These are phyloP conservation scores for Anguilla megastoma DNA, from an alignment of 2,797 vertebrate genomes.

Conservation along the genomic window DNA sequence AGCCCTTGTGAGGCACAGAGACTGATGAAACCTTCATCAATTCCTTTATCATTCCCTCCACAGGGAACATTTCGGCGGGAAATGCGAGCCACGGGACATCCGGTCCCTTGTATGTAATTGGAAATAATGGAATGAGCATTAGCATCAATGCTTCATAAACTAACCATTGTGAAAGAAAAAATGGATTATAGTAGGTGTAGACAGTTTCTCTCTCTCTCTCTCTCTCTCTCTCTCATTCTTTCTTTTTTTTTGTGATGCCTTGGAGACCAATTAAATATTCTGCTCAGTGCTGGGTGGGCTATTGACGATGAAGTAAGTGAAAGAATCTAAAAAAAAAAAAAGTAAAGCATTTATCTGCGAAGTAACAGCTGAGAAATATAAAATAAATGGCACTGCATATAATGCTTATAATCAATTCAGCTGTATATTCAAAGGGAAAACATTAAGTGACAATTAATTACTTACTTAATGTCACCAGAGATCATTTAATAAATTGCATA, in stretches of 20 bases:
- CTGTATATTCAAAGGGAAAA: background rate
- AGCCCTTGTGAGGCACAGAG: background rate
- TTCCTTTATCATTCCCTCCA: slow-evolving; percentile 20
- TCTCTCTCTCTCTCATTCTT: too few relatives aligned
- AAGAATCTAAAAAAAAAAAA: background rate
- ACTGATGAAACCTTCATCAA: slow-evolving; percentile 20
- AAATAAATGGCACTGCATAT: background rate
- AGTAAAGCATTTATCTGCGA: background rate
- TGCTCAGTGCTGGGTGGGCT: background rate
- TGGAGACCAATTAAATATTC: slow-evolving; percentile 8
- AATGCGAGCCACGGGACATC: slow-evolving; percentile 19
- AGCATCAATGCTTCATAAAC: slow-evolving; percentile 21
- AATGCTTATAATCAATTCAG: background rate
- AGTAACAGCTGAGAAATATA: background rate
- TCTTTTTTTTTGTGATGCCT: background rate
- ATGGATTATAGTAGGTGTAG: background rate
- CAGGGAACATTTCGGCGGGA: background rate
- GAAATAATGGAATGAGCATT: slow-evolving; percentile 26
- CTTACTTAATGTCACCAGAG: background rate
- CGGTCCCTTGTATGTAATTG: slow-evolving; percentile 24
- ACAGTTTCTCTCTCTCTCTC: background rate
- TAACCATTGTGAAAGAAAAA: background rate
- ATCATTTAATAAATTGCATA: background rate
- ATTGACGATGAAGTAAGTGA: background rate
- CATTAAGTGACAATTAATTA: background rate